Evolutionary conservation across 2,113 vertebrate genomes (phyloP), one percentile per base, ranked within the genome.

Genomic region (Phrynosoma blainvillii): DNA sequence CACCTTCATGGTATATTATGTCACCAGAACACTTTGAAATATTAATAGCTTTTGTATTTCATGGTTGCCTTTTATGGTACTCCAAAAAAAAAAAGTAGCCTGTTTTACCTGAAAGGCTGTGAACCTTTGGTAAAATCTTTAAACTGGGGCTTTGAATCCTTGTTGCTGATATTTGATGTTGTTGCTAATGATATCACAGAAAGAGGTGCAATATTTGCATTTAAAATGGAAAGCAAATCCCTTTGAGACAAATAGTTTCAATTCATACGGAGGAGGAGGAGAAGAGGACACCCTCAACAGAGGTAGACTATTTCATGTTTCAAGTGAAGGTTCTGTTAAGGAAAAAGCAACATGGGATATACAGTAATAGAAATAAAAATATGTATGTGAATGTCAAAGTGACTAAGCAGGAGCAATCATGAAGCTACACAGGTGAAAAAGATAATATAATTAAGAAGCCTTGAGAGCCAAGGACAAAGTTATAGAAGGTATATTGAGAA

Each of bases 21-120:
- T 81, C 93, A 94, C 88, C 84, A 89, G 90, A 90, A 83, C 85
- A 10, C 90, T 93, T 93, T 80, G 85, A 92, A 94, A 94, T 91
- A 94, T 92, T 92, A 93, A 95, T 87, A 92, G 87, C 36, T 77
- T 62, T 40, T 84, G 68, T 76, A 91, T 92, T 94, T 93, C 88
- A 91, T 81, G 86, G 91, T 86, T 88, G 59, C 75, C 85, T 85
- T 82, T 92, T 87, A 40, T 87, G 84, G 21, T 82, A 77, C 87
- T 90, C 4, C 88, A 86, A 92, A n/a, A n/a, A 88, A 91, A 78
- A 56, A 10, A 84, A 91, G 0, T 0, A 82, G 90, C 90, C 89
- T 87, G 59, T 65, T 87, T 92, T 90, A 85, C 82, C 71, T 89
- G 87, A 83, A 0, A 0, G 84, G 47, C 66, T 76, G 32, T 27